Evolutionary conservation across 2,113 vertebrate genomes (phyloP).

Genomic region (Onychostoma macrolepis): DNA sequence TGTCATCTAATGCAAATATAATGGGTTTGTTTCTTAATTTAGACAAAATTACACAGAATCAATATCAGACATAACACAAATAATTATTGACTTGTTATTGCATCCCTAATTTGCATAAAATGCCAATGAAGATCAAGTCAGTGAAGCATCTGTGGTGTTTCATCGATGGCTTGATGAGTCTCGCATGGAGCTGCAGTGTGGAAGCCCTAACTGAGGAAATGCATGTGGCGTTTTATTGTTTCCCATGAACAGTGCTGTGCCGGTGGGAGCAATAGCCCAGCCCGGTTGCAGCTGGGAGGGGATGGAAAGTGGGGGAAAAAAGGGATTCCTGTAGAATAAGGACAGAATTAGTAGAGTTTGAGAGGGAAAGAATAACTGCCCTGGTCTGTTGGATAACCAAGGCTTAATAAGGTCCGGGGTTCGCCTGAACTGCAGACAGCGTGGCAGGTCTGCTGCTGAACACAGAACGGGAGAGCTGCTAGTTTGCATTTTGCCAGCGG

Average conservation of each 20-base stretch:
- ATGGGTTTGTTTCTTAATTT: not conserved
- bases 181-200: slow-evolving; percentile 16
- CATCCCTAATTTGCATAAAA: not conserved
- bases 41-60: not conserved
- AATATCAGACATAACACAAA: not conserved
- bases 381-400: not conserved
- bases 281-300: slow-evolving; percentile 4
- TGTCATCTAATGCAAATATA: too few relatives aligned
- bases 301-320: not conserved
- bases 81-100: not conserved
- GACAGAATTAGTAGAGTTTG: not conserved
- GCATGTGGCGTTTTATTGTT: slow-evolving; percentile 53
- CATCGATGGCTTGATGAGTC: slow-evolving; percentile 17
- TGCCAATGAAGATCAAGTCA: not conserved
- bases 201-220: slow-evolving; percentile 51
- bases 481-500: slow-evolving; percentile 32
- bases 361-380: slow-evolving; percentile 18
- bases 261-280: slow-evolving; percentile 4
- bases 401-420: not conserved
- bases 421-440: not conserved
- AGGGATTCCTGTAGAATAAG: not conserved
- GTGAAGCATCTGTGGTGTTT: slow-evolving; percentile 13
- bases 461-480: not conserved
- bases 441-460: slow-evolving; percentile 19
- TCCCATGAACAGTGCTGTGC: slow-evolving; percentile 41